Evolutionary conservation across 1,140 invertebrate genomes (phyloP).

Genomic region (Fopius arisanus): DNA sequence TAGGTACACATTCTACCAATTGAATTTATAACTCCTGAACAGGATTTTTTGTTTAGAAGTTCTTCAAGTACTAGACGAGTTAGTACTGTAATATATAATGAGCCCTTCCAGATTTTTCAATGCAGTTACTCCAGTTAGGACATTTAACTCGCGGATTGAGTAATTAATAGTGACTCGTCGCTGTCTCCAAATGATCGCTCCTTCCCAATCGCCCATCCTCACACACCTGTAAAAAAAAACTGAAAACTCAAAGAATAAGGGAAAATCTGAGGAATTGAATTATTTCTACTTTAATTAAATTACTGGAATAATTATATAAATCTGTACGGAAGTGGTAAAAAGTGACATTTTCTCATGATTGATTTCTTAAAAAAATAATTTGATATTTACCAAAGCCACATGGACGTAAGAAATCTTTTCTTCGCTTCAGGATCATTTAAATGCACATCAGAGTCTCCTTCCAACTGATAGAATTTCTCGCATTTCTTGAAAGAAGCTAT

Average conservation of each 20-base stretch:
- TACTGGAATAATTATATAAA: no score
- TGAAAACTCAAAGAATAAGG: no score
- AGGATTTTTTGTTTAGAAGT: neutral
- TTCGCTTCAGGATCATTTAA: conserved; percentile 51
- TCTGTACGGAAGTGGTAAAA: no score
- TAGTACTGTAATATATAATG: conserved; percentile 54
- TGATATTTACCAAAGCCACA: conserved; percentile 58
- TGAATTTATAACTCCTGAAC: no score
- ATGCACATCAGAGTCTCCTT: conserved; percentile 52
- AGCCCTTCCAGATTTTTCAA: conserved; percentile 55
- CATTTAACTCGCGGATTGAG: conserved; percentile 43
- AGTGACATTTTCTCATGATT: no score
- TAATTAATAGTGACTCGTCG: conserved; percentile 33
- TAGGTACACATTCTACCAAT: neutral
- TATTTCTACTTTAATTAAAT: no score
- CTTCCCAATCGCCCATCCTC: conserved; percentile 55
- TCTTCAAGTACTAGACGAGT: conserved; percentile 2
- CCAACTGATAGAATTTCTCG: conserved; percentile 55
- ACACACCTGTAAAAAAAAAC: conserved; percentile 54
- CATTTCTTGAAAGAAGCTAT: conserved; percentile 51
- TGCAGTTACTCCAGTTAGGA: conserved; percentile 44
- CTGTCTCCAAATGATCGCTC: conserved; percentile 45
- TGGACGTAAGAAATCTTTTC: conserved; percentile 53
- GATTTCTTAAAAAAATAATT: conserved; percentile 1
- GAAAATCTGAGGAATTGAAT: no score